These are phyloP conservation scores for Scaptomyza flava DNA, from an alignment of 2,888 invertebrate genomes.

Conservation along the genomic window DNA sequence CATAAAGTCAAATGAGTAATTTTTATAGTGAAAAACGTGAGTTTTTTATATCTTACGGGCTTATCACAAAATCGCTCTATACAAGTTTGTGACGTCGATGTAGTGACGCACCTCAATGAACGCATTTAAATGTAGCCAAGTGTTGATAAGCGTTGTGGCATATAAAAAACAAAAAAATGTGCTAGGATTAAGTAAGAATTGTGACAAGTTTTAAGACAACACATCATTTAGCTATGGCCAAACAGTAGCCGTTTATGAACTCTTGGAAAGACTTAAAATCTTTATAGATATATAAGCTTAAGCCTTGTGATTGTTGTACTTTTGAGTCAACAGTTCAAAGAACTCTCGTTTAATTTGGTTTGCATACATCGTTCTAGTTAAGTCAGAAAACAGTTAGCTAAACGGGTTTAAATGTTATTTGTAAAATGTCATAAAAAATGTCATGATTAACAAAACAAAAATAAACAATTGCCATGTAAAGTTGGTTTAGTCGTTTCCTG, in stretches of 20 bases:
- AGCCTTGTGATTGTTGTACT: slow-evolving; percentile 32
- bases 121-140: slow-evolving; percentile 51
- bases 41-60: not conserved
- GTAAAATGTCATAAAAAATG: slow-evolving; percentile 1
- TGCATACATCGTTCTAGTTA: slow-evolving; percentile 8
- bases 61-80: slow-evolving; percentile 18
- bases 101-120: slow-evolving; percentile 47
- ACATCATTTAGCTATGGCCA: not conserved
- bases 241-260: slow-evolving; percentile 11
- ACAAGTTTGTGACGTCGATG: slow-evolving; percentile 53
- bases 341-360: slow-evolving; percentile 30
- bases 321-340: slow-evolving; percentile 38
- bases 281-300: slow-evolving; percentile 1
- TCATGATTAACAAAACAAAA: not conserved
- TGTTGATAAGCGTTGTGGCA: slow-evolving; percentile 49
- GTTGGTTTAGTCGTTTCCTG: slow-evolving; percentile 25
- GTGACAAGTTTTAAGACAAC: not conserved
- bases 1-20: slow-evolving; percentile 37
- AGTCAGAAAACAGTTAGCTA: slow-evolving; percentile 13
- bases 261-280: not conserved
- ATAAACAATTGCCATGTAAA: not conserved
- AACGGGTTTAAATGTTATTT: slow-evolving; percentile 20
- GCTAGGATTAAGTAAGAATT: slow-evolving; percentile 24
- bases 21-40: slow-evolving; percentile 20
- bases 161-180: not conserved